These are phyloP conservation scores for Mystacides longicornis DNA, from an alignment of 2,888 invertebrate genomes.

Conservation along the genomic window DNA sequence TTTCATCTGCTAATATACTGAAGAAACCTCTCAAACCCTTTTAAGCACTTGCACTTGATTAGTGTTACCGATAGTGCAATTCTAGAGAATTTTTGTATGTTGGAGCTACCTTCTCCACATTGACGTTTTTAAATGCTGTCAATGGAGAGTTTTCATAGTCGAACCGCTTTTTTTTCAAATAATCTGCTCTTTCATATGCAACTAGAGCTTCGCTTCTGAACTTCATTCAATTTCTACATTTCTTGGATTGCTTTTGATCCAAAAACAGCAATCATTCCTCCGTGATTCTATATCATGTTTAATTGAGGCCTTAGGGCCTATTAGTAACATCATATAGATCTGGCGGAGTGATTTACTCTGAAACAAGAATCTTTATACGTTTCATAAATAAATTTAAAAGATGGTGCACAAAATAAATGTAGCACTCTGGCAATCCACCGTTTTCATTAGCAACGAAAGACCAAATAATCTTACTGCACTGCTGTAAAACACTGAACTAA, in stretches of 20 bases:
- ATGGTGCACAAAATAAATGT: not conserved
- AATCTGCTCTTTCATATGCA: not conserved
- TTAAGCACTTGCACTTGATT: too few species aligned
- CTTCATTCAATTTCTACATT: not conserved
- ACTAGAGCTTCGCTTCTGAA: conserved; percentile 1
- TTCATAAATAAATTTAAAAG: not conserved
- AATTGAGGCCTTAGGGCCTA: not conserved
- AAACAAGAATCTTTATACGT: not conserved
- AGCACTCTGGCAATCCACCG: not conserved
- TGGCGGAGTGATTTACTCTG: not conserved
- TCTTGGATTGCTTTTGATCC: not conserved
- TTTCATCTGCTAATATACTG: too few species aligned
- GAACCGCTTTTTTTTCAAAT: not conserved
- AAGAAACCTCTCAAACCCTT: too few species aligned
- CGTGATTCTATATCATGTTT: not conserved
- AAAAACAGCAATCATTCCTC: not conserved
- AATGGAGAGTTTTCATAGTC: conserved; percentile 1
- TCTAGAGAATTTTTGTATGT: too few species aligned
- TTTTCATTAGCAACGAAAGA: not conserved
- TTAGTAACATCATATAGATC: not conserved
- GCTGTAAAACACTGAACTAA: too few species aligned
- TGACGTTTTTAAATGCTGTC: too few species aligned
- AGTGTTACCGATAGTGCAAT: too few species aligned
- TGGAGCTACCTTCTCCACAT: too few species aligned
- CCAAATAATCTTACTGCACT: not conserved